phyloP scores from a whole-genome alignment of 92 coral and sea anemone genomes.

The Palythoa heliodiscus region DNA sequence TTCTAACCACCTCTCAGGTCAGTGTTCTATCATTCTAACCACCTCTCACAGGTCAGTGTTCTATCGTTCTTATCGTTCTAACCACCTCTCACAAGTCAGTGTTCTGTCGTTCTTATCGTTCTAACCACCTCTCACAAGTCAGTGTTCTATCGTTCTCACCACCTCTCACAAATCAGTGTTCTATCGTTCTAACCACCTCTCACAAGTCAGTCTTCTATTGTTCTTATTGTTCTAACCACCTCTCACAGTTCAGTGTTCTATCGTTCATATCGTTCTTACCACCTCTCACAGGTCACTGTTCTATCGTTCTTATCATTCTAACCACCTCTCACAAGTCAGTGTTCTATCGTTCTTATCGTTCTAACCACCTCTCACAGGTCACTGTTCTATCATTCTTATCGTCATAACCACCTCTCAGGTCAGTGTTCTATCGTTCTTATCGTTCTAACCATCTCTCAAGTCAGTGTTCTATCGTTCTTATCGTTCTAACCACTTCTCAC shows the following conservation, averaged over 20 bases:
- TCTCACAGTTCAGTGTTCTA: slow-evolving; percentile 88
- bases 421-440: slow-evolving; percentile 97
- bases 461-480: slow-evolving; percentile 98
- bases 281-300: slow-evolving; percentile 78
- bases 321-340: slow-evolving; percentile 74
- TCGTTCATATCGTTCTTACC: slow-evolving; percentile 97
- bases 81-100: slow-evolving; percentile 74
- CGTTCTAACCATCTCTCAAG: slow-evolving; percentile 67
- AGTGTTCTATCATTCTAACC: slow-evolving; percentile 95
- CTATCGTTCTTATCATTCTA: slow-evolving; percentile 98
- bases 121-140: slow-evolving; percentile 67
- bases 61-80: slow-evolving; percentile 97
- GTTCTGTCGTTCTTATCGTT: slow-evolving; percentile 97
- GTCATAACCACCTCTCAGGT: slow-evolving; percentile 72
- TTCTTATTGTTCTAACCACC: slow-evolving; percentile 84
- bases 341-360: slow-evolving; percentile 97
- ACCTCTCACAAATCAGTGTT: slow-evolving; percentile 77
- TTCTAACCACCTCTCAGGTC: slow-evolving; percentile 56
- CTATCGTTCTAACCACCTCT: slow-evolving; percentile 77
- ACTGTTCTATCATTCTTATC: slow-evolving; percentile 96
- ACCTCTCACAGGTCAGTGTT: slow-evolving; percentile 79
- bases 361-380: slow-evolving; percentile 69
- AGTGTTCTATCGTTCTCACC: slow-evolving; percentile 96
- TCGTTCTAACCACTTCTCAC: slow-evolving; percentile 55
- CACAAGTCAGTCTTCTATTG: slow-evolving; percentile 95